Percentiles rank a stretch among this genome's conserved stretches.
These are phyloP conservation scores for Troides oblongomaculatus DNA, from an alignment of 2,888 invertebrate genomes.

Conservation along the genomic window DNA sequence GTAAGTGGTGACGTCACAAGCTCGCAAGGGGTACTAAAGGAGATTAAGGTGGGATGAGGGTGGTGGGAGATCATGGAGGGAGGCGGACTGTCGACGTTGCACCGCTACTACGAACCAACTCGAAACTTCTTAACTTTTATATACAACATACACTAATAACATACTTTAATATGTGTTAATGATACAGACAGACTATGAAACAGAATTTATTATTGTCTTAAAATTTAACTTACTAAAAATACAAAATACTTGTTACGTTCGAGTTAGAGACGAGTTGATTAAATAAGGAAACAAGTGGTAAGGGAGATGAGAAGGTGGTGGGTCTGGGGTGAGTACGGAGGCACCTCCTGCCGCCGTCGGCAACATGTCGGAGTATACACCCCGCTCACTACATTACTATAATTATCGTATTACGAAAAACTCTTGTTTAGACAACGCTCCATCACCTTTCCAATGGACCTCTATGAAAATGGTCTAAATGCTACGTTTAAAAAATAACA, in stretches of 20 bases:
- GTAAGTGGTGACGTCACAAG: slow-evolving; percentile 73
- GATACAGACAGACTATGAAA: not conserved
- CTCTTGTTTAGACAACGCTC: slow-evolving; percentile 39
- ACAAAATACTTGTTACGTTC: slow-evolving; percentile 5
- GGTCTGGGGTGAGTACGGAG: slow-evolving; percentile 37
- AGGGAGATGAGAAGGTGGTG: slow-evolving; percentile 43
- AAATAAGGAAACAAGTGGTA: slow-evolving; percentile 19
- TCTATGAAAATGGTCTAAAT: not conserved
- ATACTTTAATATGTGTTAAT: no score
- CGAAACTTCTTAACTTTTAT: not conserved
- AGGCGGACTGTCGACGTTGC: slow-evolving; percentile 45
- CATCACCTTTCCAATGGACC: slow-evolving; percentile 12
- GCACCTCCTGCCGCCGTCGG: slow-evolving; percentile 46
- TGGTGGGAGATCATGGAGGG: slow-evolving; percentile 48
- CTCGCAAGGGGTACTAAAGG: slow-evolving; percentile 62
- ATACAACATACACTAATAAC: no score
- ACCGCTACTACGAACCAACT: slow-evolving; percentile 44
- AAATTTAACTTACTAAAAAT: not conserved
- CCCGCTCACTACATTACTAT: slow-evolving; percentile 69
- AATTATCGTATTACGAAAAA: slow-evolving; percentile 73
- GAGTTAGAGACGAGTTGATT: slow-evolving; percentile 1
- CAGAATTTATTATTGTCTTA: not conserved
- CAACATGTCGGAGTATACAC: slow-evolving; percentile 69
- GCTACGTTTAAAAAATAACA: no score
- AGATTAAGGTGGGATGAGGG: slow-evolving; percentile 58